Base-by-base conservation (phyloP, 2,113 vertebrate genomes). In the Castor canadensis region DNA sequence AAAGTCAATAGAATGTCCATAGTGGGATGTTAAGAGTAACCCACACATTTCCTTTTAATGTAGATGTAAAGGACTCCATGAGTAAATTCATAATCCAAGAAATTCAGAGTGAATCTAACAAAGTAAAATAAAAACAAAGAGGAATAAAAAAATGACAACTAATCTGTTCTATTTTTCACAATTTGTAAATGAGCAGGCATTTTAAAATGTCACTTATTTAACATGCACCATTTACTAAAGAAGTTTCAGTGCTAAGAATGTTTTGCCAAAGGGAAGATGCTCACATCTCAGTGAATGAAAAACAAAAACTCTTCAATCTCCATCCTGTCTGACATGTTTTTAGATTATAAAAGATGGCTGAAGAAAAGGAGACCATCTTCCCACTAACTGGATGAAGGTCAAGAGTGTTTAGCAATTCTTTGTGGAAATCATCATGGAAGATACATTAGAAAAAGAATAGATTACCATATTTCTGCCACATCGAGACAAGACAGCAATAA, bases 11-110 rank as follows among this genome's bases (percentile, higher is more conserved):
- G 49, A 83, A 73, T 89, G 79, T 81, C 52, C 90, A 91, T 73
- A 83, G 56, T 83, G 94, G 76, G 67, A 93, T 95, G 19, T 81
- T 90, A 79, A 71, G 47, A 93, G 62, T 38, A 75, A 76, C 77
- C 77, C 69, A 94, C 60, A 69, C 43, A 30, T 75, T 95, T 95
- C 81, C 86, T 89, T 79, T 85, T 43, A 45, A 69, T n/a, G 24
- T 87, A 28, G 76, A 90, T 5, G 32, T 54, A 82, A 80, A 93
- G 4, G n/a, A 2, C 9, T 86, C 15, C n/a, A 26, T 38, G 20
- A 95, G 73, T 49, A 80, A 88, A 96, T 88, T 5, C 10, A 35
- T 28, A 52, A 64, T 47, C 15, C 35, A 90, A 92, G 56, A 89
- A 85, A 91, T 45, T 94, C 47, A 35, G 35, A 1, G 9, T 30